phyloP scores from a whole-genome alignment of 64 coral and sea anemone genomes.

The Catalaphyllia jardinei region DNA sequence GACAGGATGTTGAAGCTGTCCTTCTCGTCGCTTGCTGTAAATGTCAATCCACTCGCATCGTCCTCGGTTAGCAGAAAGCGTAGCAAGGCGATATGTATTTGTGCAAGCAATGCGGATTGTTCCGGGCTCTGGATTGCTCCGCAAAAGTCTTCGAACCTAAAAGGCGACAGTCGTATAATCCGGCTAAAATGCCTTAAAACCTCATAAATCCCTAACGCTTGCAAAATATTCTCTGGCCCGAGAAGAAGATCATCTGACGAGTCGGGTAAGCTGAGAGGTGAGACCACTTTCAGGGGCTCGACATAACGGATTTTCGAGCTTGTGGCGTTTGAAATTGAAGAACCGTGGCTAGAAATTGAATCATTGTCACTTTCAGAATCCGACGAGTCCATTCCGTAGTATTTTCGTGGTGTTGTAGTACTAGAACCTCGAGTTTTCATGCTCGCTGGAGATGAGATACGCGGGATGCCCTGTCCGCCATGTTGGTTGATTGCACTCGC shows the following conservation, averaged over 20 bases:
- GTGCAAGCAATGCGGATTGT: slow-evolving; percentile 85
- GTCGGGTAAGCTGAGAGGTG: slow-evolving; percentile 71
- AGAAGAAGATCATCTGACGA: slow-evolving; percentile 92
- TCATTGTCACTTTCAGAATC: slow-evolving; percentile 85
- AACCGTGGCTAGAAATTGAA: slow-evolving; percentile 87
- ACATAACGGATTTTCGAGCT: slow-evolving; percentile 73
- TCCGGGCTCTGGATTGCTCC: slow-evolving; percentile 72
- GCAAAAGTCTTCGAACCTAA: slow-evolving; percentile 95
- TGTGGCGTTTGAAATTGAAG: slow-evolving; percentile 60
- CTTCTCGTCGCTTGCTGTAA: slow-evolving; percentile 94
- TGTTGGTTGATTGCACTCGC: slow-evolving; percentile 78
- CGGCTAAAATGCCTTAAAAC: slow-evolving; percentile 93
- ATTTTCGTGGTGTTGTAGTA: slow-evolving; percentile 48
- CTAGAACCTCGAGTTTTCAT: slow-evolving; percentile 83
- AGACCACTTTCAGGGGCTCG: slow-evolving; percentile 67
- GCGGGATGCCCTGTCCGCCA: slow-evolving; percentile 83
- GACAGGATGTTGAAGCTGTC: slow-evolving; percentile 95
- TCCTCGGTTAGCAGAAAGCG: slow-evolving; percentile 88
- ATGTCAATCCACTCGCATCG: slow-evolving; percentile 90
- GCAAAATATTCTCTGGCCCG: slow-evolving; percentile 77
- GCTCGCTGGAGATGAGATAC: slow-evolving; percentile 52
- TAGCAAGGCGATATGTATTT: slow-evolving; percentile 92
- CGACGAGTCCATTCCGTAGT: slow-evolving; percentile 65
- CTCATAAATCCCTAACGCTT: slow-evolving; percentile 90
- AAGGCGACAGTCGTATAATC: slow-evolving; percentile 83